phyloP scores from a whole-genome alignment of 2,888 invertebrate genomes.

The Patella caerulea region DNA sequence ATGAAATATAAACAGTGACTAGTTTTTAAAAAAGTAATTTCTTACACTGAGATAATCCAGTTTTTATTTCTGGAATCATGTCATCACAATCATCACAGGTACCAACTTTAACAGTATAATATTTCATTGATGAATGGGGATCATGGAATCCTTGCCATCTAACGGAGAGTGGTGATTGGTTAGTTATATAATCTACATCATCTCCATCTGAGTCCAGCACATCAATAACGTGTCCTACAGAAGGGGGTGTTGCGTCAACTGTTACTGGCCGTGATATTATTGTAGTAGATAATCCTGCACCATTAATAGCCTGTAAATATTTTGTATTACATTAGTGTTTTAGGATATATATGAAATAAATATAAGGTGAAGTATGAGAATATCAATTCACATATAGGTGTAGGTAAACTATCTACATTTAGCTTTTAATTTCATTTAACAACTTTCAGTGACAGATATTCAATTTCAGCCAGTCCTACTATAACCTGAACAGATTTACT shows the following conservation, averaged over 20 bases:
- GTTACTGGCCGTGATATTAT: conserved; percentile 18
- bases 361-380: neutral
- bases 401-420: too few relatives aligned
- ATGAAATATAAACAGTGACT: too few relatives aligned
- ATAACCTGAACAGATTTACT: too few relatives aligned
- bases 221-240: conserved; percentile 22
- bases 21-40: neutral
- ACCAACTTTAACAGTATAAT: conserved; percentile 43
- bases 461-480: too few relatives aligned
- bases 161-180: conserved; percentile 26
- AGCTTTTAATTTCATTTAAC: too few relatives aligned
- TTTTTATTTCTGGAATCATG: conserved; percentile 24
- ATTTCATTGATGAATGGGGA: conserved; percentile 35
- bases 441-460: too few relatives aligned
- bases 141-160: conserved; percentile 44
- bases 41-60: conserved; percentile 32
- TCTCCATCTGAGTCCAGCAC: neutral
- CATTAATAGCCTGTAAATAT: conserved; percentile 17
- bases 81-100: conserved; percentile 39
- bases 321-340: too few relatives aligned
- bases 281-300: conserved; percentile 18
- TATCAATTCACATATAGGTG: too few relatives aligned
- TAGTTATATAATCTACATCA: conserved; percentile 39
- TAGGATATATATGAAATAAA: neutral
- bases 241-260: conserved; percentile 21